These are phyloP conservation scores for Trinectes maculatus DNA, from an alignment of 2,113 vertebrate genomes.

Conservation along the genomic window DNA sequence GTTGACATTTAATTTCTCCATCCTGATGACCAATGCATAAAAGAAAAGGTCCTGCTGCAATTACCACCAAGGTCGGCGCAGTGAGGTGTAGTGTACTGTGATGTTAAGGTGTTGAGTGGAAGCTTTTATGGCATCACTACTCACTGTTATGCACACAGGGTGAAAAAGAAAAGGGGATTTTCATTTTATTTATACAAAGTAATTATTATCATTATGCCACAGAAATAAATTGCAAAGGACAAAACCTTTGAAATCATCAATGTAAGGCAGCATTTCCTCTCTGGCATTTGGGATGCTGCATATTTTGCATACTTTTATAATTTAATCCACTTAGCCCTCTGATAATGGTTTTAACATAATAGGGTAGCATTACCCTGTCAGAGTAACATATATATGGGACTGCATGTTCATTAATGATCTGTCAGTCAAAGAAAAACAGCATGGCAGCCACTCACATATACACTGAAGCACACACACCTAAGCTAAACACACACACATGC, in stretches of 20 bases:
- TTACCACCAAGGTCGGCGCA: conserved; percentile 71
- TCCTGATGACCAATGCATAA: conserved; percentile 71
- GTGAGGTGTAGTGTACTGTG: conserved; percentile 51
- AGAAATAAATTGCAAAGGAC: conserved; percentile 7
- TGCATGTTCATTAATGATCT: conserved; percentile 56
- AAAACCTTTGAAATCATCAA: conserved; percentile 29
- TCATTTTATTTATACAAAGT: conserved; percentile 48
- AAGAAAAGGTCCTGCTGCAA: conserved; percentile 70
- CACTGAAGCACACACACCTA: neutral
- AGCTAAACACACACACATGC: neutral
- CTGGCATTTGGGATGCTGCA: conserved; percentile 46
- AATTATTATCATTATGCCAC: conserved; percentile 13
- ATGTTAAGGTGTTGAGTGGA: conserved; percentile 59
- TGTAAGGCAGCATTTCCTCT: conserved; percentile 32
- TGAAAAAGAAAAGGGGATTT: conserved; percentile 7
- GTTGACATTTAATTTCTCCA: conserved; percentile 74
- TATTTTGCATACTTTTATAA: conserved; percentile 45
- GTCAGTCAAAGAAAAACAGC: conserved; percentile 48
- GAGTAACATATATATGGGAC: conserved; percentile 42
- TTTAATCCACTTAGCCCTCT: conserved; percentile 61
- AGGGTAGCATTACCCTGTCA: conserved; percentile 39
- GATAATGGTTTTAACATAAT: conserved; percentile 61
- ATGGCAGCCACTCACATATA: neutral
- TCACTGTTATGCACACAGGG: neutral
- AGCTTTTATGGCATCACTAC: conserved; percentile 42